Conservation (phyloP, 2,888 invertebrate genomes). For the Galerucella calmariensis region DNA sequence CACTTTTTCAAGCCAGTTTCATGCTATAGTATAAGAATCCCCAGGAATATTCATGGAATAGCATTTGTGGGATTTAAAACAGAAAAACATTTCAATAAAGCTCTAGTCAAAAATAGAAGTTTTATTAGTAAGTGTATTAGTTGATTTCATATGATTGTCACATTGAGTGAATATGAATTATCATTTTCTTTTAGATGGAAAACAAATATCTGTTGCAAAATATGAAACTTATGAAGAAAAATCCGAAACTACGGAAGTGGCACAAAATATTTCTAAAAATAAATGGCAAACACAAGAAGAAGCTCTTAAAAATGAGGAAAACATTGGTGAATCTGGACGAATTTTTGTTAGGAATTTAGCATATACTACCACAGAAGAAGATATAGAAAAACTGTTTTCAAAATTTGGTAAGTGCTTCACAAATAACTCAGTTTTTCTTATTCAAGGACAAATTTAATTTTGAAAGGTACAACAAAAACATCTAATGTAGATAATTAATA, state of each 20-base stretch:
- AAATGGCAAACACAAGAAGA: constrained; percentile 76
- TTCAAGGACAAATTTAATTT: too few species aligned
- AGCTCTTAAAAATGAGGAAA: constrained; percentile 76
- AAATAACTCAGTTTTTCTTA: too few species aligned
- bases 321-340: constrained; percentile 88
- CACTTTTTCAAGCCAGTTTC: constrained; percentile 86
- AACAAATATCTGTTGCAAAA: constrained; percentile 58
- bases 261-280: constrained; percentile 56
- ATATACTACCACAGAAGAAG: constrained; percentile 87
- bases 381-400: constrained; percentile 84
- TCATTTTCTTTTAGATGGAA: constrained; percentile 57
- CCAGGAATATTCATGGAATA: constrained; percentile 81
- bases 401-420: constrained; percentile 75
- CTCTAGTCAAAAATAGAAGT: constrained; percentile 84
- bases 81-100: constrained; percentile 82
- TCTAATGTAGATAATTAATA: constrained; percentile 10
- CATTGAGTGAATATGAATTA: neutral
- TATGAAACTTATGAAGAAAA: constrained; percentile 55
- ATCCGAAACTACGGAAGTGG: constrained; percentile 44
- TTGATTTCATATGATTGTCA: constrained; percentile 26
- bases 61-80: constrained; percentile 92
- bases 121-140: constrained; percentile 76
- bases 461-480: neutral
- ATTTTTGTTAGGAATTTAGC: constrained; percentile 93
- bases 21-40: constrained; percentile 82